These are phyloP conservation scores for Metopolophium dirhodum DNA, from an alignment of 1,140 invertebrate genomes.

Conservation along the genomic window DNA sequence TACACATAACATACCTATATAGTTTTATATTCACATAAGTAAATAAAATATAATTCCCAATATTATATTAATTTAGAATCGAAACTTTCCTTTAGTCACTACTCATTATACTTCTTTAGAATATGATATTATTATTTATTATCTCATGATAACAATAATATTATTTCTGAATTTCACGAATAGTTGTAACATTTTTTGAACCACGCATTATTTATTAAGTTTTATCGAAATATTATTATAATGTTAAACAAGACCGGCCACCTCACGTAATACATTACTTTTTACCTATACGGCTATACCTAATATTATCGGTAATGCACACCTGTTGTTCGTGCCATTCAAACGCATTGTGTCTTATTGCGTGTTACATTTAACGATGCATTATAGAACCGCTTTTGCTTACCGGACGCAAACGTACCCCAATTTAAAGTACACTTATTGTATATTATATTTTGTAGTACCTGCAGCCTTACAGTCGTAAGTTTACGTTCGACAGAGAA, in stretches of 20 bases:
- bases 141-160: not conserved
- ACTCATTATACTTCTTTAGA: not conserved
- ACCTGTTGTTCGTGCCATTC: no score
- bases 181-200: not conserved
- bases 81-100: constrained; percentile 29
- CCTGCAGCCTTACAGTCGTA: no score
- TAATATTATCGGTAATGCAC: no score
- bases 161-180: not conserved
- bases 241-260: not conserved
- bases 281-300: no score
- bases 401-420: no score
- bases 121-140: constrained; percentile 8
- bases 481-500: no score
- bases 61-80: not conserved
- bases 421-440: no score
- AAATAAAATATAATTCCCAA: not conserved
- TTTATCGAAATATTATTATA: not conserved
- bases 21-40: not conserved
- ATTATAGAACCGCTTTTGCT: no score
- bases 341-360: no score
- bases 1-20: not conserved
- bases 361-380: no score
- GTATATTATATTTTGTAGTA: no score
- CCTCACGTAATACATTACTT: not conserved
- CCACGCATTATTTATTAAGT: not conserved